Evolutionary conservation across 2,113 vertebrate species (phyloP).

Genomic region (Equus przewalskii): DNA sequence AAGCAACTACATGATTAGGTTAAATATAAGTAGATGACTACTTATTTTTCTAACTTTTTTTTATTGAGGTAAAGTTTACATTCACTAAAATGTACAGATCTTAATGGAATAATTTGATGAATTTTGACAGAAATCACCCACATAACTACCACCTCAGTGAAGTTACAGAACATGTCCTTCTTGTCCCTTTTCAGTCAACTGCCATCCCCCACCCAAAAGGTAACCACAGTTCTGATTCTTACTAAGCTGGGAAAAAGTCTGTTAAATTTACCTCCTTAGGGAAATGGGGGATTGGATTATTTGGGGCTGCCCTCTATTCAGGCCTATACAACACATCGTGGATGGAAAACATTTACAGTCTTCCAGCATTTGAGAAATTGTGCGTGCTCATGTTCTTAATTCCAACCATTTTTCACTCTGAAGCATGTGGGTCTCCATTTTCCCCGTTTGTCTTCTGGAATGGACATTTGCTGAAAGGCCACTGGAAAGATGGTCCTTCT

Average conservation of each 20-base stretch:
- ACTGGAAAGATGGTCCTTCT: neutral
- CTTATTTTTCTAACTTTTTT: neutral
- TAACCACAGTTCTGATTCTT: neutral
- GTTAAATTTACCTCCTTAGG: neutral
- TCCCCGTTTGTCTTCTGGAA: neutral
- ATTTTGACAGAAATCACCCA: neutral
- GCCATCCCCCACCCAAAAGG: neutral
- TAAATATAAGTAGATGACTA: neutral
- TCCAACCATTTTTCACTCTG: neutral
- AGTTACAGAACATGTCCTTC: neutral
- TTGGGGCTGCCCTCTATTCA: neutral
- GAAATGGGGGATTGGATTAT: no score
- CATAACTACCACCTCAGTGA: neutral
- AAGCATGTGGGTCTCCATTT: neutral
- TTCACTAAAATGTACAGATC: neutral
- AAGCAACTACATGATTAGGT: neutral
- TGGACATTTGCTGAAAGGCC: neutral
- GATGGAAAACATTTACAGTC: neutral
- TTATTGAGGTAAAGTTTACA: neutral
- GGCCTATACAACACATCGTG: accelerated
- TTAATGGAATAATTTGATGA: neutral
- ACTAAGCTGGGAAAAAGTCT: neutral
- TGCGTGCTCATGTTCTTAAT: neutral
- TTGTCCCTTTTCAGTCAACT: neutral
- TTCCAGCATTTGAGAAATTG: neutral